Evolutionary conservation across 2,888 invertebrate species (phyloP).

Genomic region (Onthophagus sagittarius): DNA sequence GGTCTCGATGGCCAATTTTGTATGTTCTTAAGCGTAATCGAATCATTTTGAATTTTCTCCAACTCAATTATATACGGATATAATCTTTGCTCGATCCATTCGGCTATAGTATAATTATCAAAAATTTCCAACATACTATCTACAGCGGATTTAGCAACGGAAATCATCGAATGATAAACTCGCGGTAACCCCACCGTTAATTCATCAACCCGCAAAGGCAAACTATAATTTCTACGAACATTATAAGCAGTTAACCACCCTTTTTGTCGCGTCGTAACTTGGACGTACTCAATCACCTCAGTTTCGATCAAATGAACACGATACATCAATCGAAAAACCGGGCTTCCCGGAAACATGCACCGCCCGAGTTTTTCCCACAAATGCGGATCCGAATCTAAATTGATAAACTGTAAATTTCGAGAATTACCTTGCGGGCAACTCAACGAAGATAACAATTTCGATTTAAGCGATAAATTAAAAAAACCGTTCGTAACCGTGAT

Average conservation of each 20-base stretch:
- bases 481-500: slow-evolving; percentile 59
- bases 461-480: slow-evolving; percentile 54
- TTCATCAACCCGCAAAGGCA: slow-evolving; percentile 62
- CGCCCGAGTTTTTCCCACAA: slow-evolving; percentile 60
- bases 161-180: slow-evolving; percentile 56
- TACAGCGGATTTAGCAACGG: slow-evolving; percentile 54
- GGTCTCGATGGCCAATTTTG: slow-evolving; percentile 61
- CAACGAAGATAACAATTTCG: slow-evolving; percentile 49
- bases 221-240: slow-evolving; percentile 63
- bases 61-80: slow-evolving; percentile 54
- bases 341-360: slow-evolving; percentile 63
- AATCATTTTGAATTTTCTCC: slow-evolving; percentile 55
- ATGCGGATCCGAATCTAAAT: slow-evolving; percentile 57
- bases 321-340: slow-evolving; percentile 51
- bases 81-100: slow-evolving; percentile 65
- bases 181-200: slow-evolving; percentile 55
- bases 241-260: slow-evolving; percentile 72
- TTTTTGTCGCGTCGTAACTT: slow-evolving; percentile 40
- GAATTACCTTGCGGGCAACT: slow-evolving; percentile 52
- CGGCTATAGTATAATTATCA: slow-evolving; percentile 58
- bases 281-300: slow-evolving; percentile 47
- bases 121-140: slow-evolving; percentile 57
- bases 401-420: slow-evolving; percentile 50
- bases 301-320: slow-evolving; percentile 46
- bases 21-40: slow-evolving; percentile 51